Evolutionary conservation across 2,113 vertebrate genomes (phyloP).

Genomic region (Cephalopholis sonnerati): DNA sequence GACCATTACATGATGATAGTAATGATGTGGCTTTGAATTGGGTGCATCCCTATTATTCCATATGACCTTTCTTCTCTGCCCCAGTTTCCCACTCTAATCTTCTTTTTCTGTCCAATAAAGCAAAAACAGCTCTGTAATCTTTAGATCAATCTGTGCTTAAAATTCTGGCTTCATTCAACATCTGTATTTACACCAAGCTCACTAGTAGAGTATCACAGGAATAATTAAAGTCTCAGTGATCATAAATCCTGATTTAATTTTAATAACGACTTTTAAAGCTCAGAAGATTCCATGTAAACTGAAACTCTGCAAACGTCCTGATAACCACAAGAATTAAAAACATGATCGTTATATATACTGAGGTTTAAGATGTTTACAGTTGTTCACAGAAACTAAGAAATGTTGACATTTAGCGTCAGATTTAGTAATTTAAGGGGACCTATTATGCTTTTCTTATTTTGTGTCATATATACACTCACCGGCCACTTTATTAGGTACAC

Average conservation of each 20-base stretch:
- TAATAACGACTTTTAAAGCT: background rate
- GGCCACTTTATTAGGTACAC: no score
- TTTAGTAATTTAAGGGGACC: no score
- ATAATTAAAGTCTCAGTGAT: background rate
- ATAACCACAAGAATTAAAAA: no score
- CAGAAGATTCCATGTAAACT: background rate
- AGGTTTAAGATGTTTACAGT: no score
- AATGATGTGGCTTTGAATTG: background rate
- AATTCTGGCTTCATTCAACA: conserved; percentile 2
- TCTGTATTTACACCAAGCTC: background rate
- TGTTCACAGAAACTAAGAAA: background rate
- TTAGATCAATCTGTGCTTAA: background rate
- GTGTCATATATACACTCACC: no score
- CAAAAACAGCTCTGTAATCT: background rate
- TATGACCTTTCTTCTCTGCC: background rate
- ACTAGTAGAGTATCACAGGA: background rate
- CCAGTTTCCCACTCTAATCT: background rate
- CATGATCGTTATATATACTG: no score
- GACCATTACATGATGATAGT: background rate
- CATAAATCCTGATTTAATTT: background rate
- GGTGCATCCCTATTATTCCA: background rate
- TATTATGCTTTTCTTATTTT: no score
- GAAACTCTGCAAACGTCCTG: background rate
- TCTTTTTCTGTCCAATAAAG: background rate
- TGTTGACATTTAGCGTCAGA: background rate